These are phyloP conservation scores for Nesoenas mayeri DNA, from an alignment of 2,113 vertebrate species.

Conservation along the genomic window DNA sequence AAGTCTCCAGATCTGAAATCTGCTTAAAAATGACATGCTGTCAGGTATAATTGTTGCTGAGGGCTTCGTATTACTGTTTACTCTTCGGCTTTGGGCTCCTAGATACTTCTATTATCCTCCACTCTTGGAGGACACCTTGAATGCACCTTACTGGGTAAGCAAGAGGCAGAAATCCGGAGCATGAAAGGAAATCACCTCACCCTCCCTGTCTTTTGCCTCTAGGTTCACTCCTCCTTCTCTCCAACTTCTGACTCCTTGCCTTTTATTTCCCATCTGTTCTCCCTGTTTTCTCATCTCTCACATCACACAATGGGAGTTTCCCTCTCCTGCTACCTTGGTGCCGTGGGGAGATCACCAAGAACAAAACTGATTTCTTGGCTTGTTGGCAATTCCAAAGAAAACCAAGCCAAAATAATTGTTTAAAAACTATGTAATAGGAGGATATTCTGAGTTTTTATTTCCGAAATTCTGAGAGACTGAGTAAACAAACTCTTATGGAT, in stretches of 20 bases:
- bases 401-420: neutral
- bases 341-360: neutral
- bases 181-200: neutral
- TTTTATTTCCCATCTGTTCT: neutral
- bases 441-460: neutral
- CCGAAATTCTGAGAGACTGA: slow-evolving; percentile 17
- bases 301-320: neutral
- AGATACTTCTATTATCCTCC: neutral
- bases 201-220: neutral
- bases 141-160: neutral
- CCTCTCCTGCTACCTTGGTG: neutral
- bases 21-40: neutral
- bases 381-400: slow-evolving; percentile 21
- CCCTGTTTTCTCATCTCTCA: neutral
- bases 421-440: slow-evolving; percentile 19
- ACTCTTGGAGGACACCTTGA: neutral
- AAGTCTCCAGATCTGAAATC: neutral
- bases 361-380: neutral
- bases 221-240: neutral
- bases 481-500: slow-evolving; percentile 29
- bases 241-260: neutral
- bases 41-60: neutral
- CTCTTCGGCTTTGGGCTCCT: neutral
- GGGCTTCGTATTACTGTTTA: neutral
- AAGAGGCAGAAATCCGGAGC: neutral